Evolutionary conservation across 2,797 vertebrate species (phyloP).

Genomic region (Helarctos malayanus): DNA sequence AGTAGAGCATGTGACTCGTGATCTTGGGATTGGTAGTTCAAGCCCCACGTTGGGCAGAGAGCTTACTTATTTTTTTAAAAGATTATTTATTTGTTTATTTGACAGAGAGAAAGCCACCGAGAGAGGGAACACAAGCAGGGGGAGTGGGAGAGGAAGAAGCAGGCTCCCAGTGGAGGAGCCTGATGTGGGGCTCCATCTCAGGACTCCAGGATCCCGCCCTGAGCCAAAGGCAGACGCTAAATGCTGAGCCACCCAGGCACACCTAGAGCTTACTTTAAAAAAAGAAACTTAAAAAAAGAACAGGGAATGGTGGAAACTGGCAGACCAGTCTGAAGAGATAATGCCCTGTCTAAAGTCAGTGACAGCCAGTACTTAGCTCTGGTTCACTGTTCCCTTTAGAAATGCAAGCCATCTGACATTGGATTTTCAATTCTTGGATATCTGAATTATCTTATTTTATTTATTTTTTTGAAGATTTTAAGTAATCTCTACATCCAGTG

Average conservation of each 20-base stretch:
- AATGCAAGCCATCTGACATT: background rate
- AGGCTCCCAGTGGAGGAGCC: too few relatives aligned
- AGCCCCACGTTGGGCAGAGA: background rate
- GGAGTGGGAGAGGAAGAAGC: too few relatives aligned
- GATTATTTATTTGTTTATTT: too few relatives aligned
- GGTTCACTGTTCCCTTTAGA: background rate
- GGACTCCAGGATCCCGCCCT: too few relatives aligned
- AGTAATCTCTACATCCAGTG: background rate
- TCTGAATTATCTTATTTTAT: background rate
- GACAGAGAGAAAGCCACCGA: too few relatives aligned
- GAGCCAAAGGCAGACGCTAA: too few relatives aligned
- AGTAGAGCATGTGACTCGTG: background rate
- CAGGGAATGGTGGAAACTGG: background rate
- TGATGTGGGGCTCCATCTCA: too few relatives aligned
- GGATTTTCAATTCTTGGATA: constrained; percentile 47
- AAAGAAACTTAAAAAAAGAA: background rate
- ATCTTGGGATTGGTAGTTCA: background rate
- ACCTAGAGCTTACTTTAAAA: background rate
- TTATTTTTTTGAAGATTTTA: background rate
- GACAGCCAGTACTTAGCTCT: background rate
- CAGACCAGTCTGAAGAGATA: background rate
- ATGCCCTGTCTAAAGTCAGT: background rate
- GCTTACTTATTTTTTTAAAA: too few relatives aligned
- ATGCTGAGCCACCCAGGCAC: too few relatives aligned
- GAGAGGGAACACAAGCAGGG: too few relatives aligned